These are phyloP conservation scores for Blomia tropicalis DNA, from an alignment of 2,888 invertebrate genomes.

Conservation along the genomic window DNA sequence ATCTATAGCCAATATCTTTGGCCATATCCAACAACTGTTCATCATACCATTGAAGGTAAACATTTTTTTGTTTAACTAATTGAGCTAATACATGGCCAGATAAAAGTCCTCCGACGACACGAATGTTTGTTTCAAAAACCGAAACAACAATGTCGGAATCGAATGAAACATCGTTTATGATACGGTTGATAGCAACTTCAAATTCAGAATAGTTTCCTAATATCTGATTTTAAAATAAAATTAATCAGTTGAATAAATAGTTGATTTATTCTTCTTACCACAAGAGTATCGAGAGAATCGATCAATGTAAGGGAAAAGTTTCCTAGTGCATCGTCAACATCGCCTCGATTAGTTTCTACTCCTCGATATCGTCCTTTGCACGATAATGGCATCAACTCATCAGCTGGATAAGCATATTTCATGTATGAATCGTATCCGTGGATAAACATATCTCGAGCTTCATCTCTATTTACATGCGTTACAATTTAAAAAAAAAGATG, in stretches of 20 bases:
- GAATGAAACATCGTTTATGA: constrained; percentile 71
- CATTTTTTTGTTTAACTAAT: constrained; percentile 52
- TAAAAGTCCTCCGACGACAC: constrained; percentile 83
- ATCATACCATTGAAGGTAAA: constrained; percentile 64
- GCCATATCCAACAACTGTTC: constrained; percentile 77
- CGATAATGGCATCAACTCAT: constrained; percentile 91
- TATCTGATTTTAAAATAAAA: constrained; percentile 13
- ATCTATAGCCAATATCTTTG: constrained; percentile 71
- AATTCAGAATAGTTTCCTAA: constrained; percentile 85
- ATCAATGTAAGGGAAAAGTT: constrained; percentile 92
- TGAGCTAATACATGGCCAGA: constrained; percentile 80
- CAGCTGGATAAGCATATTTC: constrained; percentile 92
- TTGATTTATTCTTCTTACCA: constrained; percentile 40
- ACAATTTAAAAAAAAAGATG: background rate
- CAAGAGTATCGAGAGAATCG: constrained; percentile 81
- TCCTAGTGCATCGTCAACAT: constrained; percentile 88
- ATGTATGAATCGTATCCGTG: constrained; percentile 90
- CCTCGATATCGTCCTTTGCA: constrained; percentile 83
- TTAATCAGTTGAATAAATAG: constrained; percentile 19
- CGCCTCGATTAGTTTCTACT: constrained; percentile 73
- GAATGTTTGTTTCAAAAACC: constrained; percentile 94
- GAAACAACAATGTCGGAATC: constrained; percentile 88
- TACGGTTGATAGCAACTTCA: constrained; percentile 68
- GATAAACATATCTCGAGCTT: constrained; percentile 85
- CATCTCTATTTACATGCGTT: constrained; percentile 51